A percentile compares a stretch with the other conserved stretches of the same genome.
These are phyloP conservation scores for Falco rusticolus DNA, from an alignment of 2,797 vertebrate genomes.

Conservation along the genomic window DNA sequence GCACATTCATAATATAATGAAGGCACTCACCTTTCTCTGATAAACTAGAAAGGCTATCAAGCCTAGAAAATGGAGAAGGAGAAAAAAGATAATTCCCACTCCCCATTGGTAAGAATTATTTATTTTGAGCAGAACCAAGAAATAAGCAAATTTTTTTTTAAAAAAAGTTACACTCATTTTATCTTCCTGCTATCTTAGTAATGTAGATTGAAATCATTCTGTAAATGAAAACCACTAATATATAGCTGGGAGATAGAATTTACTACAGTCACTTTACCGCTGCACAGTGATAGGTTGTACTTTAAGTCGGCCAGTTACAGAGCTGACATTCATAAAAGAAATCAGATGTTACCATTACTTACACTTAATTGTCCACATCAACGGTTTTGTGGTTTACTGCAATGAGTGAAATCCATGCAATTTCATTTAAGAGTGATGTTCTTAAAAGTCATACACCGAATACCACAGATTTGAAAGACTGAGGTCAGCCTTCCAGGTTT, in stretches of 20 bases:
- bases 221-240: conserved; percentile 46
- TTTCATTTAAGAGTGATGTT: neutral
- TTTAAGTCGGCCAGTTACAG: conserved; percentile 27
- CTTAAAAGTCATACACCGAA: neutral
- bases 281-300: conserved; percentile 20
- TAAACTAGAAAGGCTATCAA: conserved; percentile 41
- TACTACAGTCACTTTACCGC: neutral
- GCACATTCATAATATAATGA: neutral
- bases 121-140: conserved; percentile 44
- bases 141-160: conserved; percentile 9
- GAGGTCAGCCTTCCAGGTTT: neutral
- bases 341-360: neutral
- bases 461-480: neutral
- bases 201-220: conserved; percentile 50
- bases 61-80: conserved; percentile 48
- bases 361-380: neutral
- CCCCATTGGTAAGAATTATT: conserved; percentile 42
- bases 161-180: conserved; percentile 26
- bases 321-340: neutral
- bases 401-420: neutral
- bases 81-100: neutral
- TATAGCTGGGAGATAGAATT: conserved; percentile 49
- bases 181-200: conserved; percentile 15
- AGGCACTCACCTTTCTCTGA: conserved; percentile 29
- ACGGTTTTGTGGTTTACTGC: neutral